These are phyloP conservation scores for Pempheris klunzingeri DNA, from an alignment of 2,797 vertebrate species.

Conservation along the genomic window DNA sequence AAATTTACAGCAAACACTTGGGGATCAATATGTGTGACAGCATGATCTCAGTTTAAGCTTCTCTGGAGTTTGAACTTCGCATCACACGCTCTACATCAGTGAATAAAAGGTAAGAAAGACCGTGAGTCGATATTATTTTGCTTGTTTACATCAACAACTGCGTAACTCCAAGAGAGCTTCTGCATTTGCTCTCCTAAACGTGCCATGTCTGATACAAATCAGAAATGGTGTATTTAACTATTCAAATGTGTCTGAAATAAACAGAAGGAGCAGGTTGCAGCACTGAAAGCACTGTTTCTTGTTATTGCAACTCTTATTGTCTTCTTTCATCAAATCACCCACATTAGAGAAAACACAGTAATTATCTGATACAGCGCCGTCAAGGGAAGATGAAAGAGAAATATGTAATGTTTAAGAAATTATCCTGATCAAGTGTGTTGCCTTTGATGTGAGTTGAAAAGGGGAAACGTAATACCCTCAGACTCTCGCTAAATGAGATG, in stretches of 20 bases:
- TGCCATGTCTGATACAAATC: not conserved
- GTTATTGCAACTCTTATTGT: constrained; percentile 59
- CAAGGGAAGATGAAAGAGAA: constrained; percentile 71
- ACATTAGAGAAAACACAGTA: constrained; percentile 50
- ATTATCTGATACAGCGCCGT: constrained; percentile 53
- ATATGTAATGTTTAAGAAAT: constrained; percentile 67
- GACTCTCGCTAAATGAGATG: constrained; percentile 60
- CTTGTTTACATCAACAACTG: too few species aligned
- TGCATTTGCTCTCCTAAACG: not conserved
- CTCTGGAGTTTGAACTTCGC: too few species aligned
- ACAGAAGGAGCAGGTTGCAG: constrained; percentile 22
- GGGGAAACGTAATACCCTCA: constrained; percentile 47
- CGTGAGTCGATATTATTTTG: not conserved
- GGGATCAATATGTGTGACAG: too few species aligned
- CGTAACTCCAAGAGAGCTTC: not conserved
- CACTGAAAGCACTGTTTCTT: constrained; percentile 43
- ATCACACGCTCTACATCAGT: not conserved
- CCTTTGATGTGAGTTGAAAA: constrained; percentile 71
- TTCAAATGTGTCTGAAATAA: not conserved
- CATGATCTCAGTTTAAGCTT: too few species aligned
- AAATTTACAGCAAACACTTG: not conserved
- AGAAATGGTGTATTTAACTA: not conserved
- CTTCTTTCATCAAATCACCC: constrained; percentile 64
- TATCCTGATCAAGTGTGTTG: constrained; percentile 43
- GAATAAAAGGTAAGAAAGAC: not conserved